Evolutionary conservation across 2,797 vertebrate species (phyloP).

Genomic region (Gambusia yucatana): DNA sequence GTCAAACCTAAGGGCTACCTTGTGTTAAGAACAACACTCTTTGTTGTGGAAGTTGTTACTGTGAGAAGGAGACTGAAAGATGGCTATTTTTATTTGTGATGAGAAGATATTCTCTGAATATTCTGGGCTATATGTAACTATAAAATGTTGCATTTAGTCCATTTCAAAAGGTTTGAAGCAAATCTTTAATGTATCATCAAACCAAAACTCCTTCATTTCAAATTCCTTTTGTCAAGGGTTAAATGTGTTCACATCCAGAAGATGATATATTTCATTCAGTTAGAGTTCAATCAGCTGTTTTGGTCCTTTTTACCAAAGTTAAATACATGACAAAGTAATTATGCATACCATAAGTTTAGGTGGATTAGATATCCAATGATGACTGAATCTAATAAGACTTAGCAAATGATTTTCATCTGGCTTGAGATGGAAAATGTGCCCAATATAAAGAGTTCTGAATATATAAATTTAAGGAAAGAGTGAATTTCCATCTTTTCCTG

Average conservation of each 20-base stretch:
- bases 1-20: no score
- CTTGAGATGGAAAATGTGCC: background rate
- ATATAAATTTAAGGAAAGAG: slow-evolving; percentile 7
- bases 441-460: background rate
- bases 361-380: background rate
- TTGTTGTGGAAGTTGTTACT: background rate
- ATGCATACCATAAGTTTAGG: background rate
- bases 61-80: background rate
- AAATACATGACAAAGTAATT: background rate
- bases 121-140: background rate
- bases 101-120: background rate
- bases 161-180: background rate
- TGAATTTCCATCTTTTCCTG: background rate
- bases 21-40: background rate
- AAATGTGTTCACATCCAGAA: background rate
- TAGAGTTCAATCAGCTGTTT: background rate
- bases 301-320: background rate
- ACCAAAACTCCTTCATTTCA: background rate
- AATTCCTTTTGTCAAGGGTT: background rate
- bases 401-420: background rate
- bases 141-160: background rate
- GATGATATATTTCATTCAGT: background rate
- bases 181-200: background rate
- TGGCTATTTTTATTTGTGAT: background rate
- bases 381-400: background rate